Base-by-base conservation (phyloP, 2,888 invertebrate genomes). In the Megaustenia siamemsis region DNA sequence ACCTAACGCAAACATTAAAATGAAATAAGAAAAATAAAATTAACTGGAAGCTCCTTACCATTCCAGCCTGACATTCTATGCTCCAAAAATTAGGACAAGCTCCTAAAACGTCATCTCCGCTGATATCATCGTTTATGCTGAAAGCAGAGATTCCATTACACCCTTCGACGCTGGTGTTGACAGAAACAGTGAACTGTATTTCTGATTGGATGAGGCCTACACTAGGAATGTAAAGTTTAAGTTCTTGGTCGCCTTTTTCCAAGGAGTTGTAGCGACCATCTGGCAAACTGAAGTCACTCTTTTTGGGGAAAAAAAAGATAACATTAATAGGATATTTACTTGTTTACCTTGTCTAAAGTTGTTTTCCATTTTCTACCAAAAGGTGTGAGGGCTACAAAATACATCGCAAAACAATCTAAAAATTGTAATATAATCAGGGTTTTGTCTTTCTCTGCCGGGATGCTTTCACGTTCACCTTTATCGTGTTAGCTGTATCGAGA, bases 141-240 rank as follows among this genome's bases (percentile, higher is more conserved):
- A 49, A 73, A 18, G 49, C 73, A 21, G 73, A 73, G 12, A 73
- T 73, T 49, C 73, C 73, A 6, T 18, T 73, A 49, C 73, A 73
- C 0, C 73, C 73, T 0, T 45, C 6, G 21, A 73, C 49, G n/a
- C 18, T 15, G 49, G 8, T 73, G 73, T 73, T 49, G 32, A 49
- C 49, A 10, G 45, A 45, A 1, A 73, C 15, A 1, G 21, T 18
- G 8, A 28, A 32, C 32, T 49, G 73, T 4, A 32, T 32, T 21
- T 32, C 32, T 2, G 3, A 18, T 35, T 28, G 15, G 1, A 5
- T 28, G 18, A 21, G 4, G 35, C 15, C 32, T 18, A 5, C n/a
- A 18, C 73, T 73, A 32, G 15, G 28, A 28, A 73, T 49, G 49
- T 49, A 45, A 32, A 73, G 32, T 15, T 49, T 21, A 0, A 6